Base-by-base conservation (phyloP, 2,797 vertebrate genomes). In the Alectoris magna region DNA sequence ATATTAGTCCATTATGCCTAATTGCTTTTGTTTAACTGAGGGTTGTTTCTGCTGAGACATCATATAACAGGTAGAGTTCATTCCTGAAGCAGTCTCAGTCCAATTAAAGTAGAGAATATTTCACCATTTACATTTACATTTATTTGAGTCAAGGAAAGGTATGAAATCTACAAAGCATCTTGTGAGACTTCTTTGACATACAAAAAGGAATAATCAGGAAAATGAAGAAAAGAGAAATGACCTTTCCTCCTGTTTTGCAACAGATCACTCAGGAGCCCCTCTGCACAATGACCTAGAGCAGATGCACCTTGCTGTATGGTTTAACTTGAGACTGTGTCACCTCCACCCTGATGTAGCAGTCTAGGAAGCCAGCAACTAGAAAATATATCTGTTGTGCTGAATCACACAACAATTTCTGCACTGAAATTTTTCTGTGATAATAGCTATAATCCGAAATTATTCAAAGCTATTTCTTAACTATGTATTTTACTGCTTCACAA, bases 271-370 rank as follows among this genome's bases (percentile, higher is more conserved):
- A 69, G 58, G 63, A 84, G 46, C 56, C 10, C 43, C 46, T 16
- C 46, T 60, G 16, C 7, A 26, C 22, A 5, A 70, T 1, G 3
- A 60, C 22, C 38, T 55, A 38, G 34, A 66, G 21, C 6, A 44
- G 39, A 31, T 72, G n/a, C 31, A 41, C 13, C n/a, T 55, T 67
- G 44, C 31, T 63, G 9, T 44, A 41, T 34, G 34, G 36, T 31
- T 16, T 23, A 34, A 38, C 27, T 24, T 23, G 16, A 70, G 29
- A 60, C 46, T 48, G 41, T 26, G 17, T 21, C 67, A 68, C 14
- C 22, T 34, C 48, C 39, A 53, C 39, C 29, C 22, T 0, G 0
- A 38, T 19, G 23, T 31, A 87, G 14, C 36, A 0, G 0, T 55
- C n/a, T 17, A 92, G 1, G 3, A 64, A 75, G 26, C 27, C 43